A percentile compares a stretch with the other conserved stretches of the same genome.
Evolutionary conservation across 2,797 vertebrate genomes (phyloP).

Genomic region (Merluccius polli): DNA sequence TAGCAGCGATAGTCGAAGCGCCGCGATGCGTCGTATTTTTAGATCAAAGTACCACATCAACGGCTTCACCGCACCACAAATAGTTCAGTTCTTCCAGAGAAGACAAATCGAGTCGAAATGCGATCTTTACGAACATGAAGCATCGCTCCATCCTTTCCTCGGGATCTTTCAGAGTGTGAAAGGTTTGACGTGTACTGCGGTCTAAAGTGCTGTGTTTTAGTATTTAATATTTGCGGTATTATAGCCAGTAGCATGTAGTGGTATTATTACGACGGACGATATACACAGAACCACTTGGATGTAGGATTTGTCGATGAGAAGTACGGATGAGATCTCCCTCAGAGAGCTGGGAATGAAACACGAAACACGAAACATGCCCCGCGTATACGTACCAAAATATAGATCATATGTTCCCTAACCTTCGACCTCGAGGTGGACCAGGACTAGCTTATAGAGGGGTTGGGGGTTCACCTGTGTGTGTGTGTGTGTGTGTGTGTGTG

Average conservation of each 20-base stretch:
- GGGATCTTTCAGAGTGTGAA: not conserved
- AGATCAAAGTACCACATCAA: not conserved
- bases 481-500: slow-evolving; percentile 6
- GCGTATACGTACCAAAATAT: not conserved
- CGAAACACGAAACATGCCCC: too few species aligned
- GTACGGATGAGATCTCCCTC: not conserved
- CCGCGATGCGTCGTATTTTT: not conserved
- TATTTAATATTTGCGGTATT: not conserved
- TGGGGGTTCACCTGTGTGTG: too few species aligned
- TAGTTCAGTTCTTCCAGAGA: not conserved
- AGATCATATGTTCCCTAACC: not conserved
- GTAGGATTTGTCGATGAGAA: not conserved
- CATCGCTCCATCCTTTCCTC: not conserved
- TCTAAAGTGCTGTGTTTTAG: not conserved
- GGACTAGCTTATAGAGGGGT: not conserved
- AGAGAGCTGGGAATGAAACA: not conserved
- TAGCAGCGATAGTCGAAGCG: not conserved
- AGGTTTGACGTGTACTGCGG: not conserved
- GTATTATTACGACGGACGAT: not conserved
- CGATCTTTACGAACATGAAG: not conserved
- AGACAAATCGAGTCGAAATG: not conserved
- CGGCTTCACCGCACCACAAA: not conserved
- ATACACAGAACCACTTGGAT: not conserved
- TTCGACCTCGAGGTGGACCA: not conserved
- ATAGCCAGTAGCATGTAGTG: not conserved